Conservation (phyloP, 2,797 vertebrate genomes). For the Coreius guichenoti region DNA sequence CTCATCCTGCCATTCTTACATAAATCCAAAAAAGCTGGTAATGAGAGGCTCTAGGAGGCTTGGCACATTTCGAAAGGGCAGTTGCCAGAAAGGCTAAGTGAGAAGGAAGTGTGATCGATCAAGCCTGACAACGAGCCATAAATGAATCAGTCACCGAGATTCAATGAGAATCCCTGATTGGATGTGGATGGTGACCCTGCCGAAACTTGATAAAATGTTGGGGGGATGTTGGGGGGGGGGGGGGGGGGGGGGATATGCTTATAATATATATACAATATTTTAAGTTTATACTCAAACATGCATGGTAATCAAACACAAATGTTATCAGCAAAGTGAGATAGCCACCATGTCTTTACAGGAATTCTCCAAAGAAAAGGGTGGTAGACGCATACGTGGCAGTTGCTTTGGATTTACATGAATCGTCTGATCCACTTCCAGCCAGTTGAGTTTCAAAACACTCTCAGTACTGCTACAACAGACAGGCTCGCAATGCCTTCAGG, state of each 20-base stretch:
- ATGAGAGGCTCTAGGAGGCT: constrained; percentile 29
- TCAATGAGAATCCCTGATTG: constrained; percentile 68
- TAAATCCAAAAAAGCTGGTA: constrained; percentile 38
- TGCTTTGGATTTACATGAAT: background rate
- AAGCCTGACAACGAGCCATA: constrained; percentile 73
- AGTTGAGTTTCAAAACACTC: background rate
- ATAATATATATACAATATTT: background rate
- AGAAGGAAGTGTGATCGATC: constrained; percentile 73
- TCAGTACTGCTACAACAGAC: background rate
- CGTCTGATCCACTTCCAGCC: constrained; percentile 6
- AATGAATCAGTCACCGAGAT: constrained; percentile 77
- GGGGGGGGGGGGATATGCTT: background rate
- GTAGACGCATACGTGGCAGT: background rate
- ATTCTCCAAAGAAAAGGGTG: background rate
- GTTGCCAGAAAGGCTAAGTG: constrained; percentile 66
- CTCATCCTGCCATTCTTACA: constrained; percentile 1
- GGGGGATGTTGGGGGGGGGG: background rate
- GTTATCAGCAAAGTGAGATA: background rate
- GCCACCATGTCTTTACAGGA: background rate
- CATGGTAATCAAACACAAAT: background rate
- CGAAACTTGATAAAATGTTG: constrained; percentile 17
- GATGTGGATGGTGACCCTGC: constrained; percentile 62
- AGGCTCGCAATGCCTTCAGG: background rate
- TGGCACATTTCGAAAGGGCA: constrained; percentile 57
- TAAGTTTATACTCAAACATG: background rate